phyloP scores from a whole-genome alignment of 2,113 vertebrate genomes.

The Strigops habroptila region DNA sequence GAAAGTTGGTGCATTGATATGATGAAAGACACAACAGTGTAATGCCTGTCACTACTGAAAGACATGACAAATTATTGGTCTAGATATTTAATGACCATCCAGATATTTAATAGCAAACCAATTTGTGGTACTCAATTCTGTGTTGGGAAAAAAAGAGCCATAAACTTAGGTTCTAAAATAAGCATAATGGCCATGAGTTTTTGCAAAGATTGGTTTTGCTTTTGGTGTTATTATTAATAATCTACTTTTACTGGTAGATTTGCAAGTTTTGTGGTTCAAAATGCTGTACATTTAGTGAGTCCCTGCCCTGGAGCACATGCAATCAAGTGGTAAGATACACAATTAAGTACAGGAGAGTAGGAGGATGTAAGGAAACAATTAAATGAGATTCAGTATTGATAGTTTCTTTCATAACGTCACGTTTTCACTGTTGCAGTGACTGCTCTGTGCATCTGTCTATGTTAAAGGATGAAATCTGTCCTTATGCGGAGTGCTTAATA shows the following conservation, averaged over 20 bases:
- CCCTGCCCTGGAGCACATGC: not conserved
- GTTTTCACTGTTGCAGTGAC: not conserved
- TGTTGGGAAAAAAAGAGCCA: not conserved
- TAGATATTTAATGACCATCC: not conserved
- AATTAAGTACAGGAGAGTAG: not conserved
- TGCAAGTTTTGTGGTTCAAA: not conserved
- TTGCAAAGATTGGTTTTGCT: not conserved
- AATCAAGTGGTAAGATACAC: not conserved
- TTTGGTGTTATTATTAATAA: not conserved
- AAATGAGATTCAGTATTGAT: not conserved
- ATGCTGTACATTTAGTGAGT: not conserved
- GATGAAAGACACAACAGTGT: not conserved
- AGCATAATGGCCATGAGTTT: not conserved
- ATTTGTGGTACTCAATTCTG: not conserved
- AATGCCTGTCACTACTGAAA: not conserved
- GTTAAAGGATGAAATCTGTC: not conserved
- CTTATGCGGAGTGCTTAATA: fast-evolving
- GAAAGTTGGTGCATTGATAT: not conserved
- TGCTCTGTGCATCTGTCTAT: not conserved
- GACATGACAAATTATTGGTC: not conserved
- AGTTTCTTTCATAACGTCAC: not conserved
- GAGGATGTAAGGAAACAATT: not conserved
- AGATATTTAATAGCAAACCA: not conserved
- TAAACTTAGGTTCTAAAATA: not conserved
- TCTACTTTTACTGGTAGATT: not conserved